Evolutionary conservation across 2,888 invertebrate species (phyloP), one percentile per base, ranked within the genome.

Genomic region (Drosophila putrida): DNA sequence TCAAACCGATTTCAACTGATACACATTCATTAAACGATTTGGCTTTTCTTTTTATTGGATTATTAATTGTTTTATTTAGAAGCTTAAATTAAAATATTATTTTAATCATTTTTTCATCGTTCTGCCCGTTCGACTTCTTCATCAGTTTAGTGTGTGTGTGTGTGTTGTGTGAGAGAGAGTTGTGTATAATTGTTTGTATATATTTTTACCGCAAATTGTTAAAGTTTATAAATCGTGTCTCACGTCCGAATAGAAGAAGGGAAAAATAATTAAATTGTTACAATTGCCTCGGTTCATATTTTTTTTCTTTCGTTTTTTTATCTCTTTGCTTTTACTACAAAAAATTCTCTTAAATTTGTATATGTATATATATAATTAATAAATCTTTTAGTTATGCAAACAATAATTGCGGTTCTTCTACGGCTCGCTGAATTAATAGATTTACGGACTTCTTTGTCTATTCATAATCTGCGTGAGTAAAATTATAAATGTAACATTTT

Each of bases 71-170:
- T 89, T 85, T 88, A 90, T 90, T 90, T 83, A 82, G 90, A 88
- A 88, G 90, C 89, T 90, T 89, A 88, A 88, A 90, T 78, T 90
- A 88, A 88, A 85, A 88, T 89, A 87, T 89, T 88, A 90, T 78
- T 78, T 86, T 87, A 83, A 85, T 87, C 75, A 75, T 86, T 82
- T 47, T 75, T 70, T 80, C 78, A 75, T 75, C 76, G 63, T 65
- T 84, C 70, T 81, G 68, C 54, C 64, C 79, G 69, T 80, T 69
- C 75, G 75, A 64, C 68, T 75, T 80, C 64, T 71, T 67, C 72
- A 71, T 80, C 77, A 76, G 78, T 77, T 76, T 76, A 67, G 77
- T 77, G 82, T 88, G 47, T 74, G 53, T 75, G 51, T 71, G 41
- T 77, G 65, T 83, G 53, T 77, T 71, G 57, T 71, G 46, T 71